A percentile compares a stretch with the other conserved stretches of the same genome.
phyloP scores from a whole-genome alignment of 2,797 vertebrate genomes.

The Florisuga fusca region DNA sequence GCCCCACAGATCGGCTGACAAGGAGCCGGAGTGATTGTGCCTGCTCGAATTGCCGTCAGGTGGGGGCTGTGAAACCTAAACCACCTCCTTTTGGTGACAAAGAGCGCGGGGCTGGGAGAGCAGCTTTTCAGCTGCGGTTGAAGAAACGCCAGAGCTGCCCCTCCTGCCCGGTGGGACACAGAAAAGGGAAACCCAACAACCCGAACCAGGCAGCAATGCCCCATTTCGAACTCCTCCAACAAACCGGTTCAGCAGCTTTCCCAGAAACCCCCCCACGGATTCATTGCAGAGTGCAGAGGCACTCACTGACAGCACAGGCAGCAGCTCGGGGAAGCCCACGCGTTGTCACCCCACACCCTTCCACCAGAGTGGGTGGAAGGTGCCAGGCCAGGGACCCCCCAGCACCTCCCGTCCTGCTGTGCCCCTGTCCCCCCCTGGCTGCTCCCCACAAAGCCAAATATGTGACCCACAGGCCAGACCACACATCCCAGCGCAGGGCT shows the following conservation, averaged over 20 bases:
- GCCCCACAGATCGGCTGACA: neutral
- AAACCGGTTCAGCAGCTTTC: neutral
- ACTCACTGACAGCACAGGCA: rapidly evolving
- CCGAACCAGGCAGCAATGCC: neutral
- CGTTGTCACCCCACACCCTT: neutral
- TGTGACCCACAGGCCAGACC: neutral
- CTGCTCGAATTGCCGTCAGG: conserved; percentile 11
- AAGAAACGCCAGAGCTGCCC: neutral
- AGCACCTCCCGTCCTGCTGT: neutral
- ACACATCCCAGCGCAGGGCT: rapidly evolving
- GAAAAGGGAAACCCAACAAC: neutral
- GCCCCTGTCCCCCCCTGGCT: neutral
- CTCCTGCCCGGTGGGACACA: rapidly evolving
- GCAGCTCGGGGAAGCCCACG: neutral
- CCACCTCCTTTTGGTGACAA: neutral
- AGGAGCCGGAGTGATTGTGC: neutral
- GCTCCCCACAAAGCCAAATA: neutral
- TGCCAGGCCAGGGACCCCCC: neutral
- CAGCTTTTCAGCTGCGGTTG: neutral
- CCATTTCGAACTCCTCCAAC: neutral
- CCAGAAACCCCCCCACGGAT: neutral
- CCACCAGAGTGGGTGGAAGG: rapidly evolving
- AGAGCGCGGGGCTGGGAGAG: rapidly evolving
- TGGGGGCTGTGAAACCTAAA: conserved; percentile 6
- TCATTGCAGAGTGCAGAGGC: rapidly evolving